Evolutionary conservation across 2,113 vertebrate genomes (phyloP).

Genomic region (Phalacrocorax brasilianus): DNA sequence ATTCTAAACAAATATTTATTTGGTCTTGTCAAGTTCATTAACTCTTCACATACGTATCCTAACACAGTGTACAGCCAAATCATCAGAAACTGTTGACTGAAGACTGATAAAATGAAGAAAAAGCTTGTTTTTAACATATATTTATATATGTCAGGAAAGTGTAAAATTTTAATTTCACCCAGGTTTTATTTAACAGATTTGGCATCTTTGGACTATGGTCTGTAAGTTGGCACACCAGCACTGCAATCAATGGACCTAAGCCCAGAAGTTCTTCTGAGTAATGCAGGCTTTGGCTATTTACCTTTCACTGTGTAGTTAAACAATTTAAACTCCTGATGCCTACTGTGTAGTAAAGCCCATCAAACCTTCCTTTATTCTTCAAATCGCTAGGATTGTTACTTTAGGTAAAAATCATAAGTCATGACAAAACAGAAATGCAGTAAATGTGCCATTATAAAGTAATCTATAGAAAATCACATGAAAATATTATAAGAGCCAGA

Average conservation of each 20-base stretch:
- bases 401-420: not conserved
- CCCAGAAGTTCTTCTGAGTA: not conserved
- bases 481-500: not conserved
- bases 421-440: not conserved
- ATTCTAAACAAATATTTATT: slow-evolving; percentile 35
- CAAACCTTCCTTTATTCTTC: not conserved
- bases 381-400: not conserved
- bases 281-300: not conserved
- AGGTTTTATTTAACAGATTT: slow-evolving; percentile 16
- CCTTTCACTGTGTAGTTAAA: not conserved
- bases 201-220: not conserved
- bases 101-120: not conserved
- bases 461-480: not conserved
- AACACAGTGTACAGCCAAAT: not conserved
- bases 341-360: not conserved
- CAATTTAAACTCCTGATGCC: not conserved
- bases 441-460: not conserved
- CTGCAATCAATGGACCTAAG: not conserved
- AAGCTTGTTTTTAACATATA: not conserved
- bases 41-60: not conserved
- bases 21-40: not conserved
- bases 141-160: not conserved
- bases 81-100: not conserved
- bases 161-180: not conserved
- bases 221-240: not conserved